Evolutionary conservation across 2,797 vertebrate species (phyloP).

Genomic region (Tachyglossus aculeatus): DNA sequence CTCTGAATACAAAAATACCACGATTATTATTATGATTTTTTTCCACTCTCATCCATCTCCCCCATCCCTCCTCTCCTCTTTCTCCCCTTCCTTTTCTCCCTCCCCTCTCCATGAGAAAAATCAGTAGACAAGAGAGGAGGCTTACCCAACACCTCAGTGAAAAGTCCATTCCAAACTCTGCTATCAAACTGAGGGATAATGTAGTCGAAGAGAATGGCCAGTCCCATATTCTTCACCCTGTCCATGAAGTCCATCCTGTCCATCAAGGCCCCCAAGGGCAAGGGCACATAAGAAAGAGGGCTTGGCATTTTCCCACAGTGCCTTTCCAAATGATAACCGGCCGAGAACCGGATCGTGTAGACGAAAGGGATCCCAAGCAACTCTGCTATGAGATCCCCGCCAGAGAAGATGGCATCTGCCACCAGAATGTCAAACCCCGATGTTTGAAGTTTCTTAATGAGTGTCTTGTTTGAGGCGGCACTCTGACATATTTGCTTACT

Average conservation of each 20-base stretch:
- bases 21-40: too few relatives aligned
- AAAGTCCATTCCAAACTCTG: too few relatives aligned
- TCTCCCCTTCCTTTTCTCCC: too few relatives aligned
- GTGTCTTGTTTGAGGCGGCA: too few relatives aligned
- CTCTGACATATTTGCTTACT: neutral
- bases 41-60: too few relatives aligned
- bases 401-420: constrained; percentile 48
- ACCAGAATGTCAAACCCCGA: constrained; percentile 69
- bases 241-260: constrained; percentile 73
- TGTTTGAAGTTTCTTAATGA: too few relatives aligned
- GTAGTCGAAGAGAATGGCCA: too few relatives aligned
- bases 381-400: constrained; percentile 68
- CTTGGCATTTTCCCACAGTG: constrained; percentile 67
- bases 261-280: constrained; percentile 32
- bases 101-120: too few relatives aligned
- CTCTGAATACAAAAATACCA: constrained; percentile 69
- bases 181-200: too few relatives aligned
- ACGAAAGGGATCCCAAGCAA: constrained; percentile 70
- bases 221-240: constrained; percentile 70
- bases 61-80: too few relatives aligned
- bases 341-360: constrained; percentile 63
- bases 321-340: constrained; percentile 68
- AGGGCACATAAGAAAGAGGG: constrained; percentile 69
- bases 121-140: too few relatives aligned
- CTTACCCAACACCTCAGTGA: too few relatives aligned